phyloP scores from a whole-genome alignment of 2,888 invertebrate genomes.

The Ornithoptera alexandrae region DNA sequence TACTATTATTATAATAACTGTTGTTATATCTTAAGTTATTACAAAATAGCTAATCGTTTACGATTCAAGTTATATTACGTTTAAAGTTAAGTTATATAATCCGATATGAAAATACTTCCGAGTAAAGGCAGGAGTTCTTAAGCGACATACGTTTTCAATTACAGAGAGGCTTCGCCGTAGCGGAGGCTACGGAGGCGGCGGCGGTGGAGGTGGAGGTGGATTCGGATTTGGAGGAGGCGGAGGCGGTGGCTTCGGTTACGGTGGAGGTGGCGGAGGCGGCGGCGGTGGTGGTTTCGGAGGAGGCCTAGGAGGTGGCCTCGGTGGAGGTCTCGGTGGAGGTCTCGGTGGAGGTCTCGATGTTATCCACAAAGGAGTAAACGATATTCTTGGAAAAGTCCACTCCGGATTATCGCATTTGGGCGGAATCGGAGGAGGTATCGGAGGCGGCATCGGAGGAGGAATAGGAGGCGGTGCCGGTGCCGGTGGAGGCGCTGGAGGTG shows the following conservation, averaged over 20 bases:
- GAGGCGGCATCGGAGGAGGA: slow-evolving; percentile 33
- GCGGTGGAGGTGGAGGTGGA: slow-evolving; percentile 43
- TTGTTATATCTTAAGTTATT: background rate
- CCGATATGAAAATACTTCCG: too few species aligned
- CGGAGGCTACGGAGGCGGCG: slow-evolving; percentile 45
- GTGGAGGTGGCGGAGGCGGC: slow-evolving; percentile 42
- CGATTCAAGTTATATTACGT: too few species aligned
- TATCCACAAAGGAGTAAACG: slow-evolving; percentile 51
- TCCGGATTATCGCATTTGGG: slow-evolving; percentile 42
- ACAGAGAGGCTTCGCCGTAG: slow-evolving; percentile 60
- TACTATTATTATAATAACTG: background rate
- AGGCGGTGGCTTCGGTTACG: slow-evolving; percentile 41
- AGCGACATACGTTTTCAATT: slow-evolving; percentile 36
- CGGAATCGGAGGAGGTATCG: slow-evolving; percentile 35
- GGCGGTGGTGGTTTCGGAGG: slow-evolving; percentile 44
- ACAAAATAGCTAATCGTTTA: too few species aligned
- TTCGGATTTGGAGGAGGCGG: slow-evolving; percentile 43
- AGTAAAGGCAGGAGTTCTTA: background rate
- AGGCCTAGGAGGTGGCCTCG: slow-evolving; percentile 40
- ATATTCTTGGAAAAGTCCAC: slow-evolving; percentile 53
- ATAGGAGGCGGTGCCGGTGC: slow-evolving; percentile 21
- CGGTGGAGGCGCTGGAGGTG: slow-evolving; percentile 32
- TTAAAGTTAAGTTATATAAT: too few species aligned
- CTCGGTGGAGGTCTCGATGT: slow-evolving; percentile 47
- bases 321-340: slow-evolving; percentile 35